phyloP scores from a whole-genome alignment of 1,140 invertebrate species.

The Drosophila malerkotliana region DNA sequence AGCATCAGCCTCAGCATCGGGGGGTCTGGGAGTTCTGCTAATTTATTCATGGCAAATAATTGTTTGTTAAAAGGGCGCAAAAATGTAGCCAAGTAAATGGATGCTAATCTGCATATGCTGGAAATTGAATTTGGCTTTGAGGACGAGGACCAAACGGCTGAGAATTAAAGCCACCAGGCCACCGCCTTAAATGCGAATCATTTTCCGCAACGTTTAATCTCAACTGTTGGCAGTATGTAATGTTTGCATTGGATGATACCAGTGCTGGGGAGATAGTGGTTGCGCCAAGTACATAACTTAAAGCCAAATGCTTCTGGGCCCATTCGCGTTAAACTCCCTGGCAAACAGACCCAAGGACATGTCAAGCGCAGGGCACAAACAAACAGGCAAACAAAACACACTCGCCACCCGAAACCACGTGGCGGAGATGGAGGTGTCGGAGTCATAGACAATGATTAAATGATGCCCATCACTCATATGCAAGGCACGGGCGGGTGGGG shows the following conservation, averaged over 20 bases:
- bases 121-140: conserved; percentile 37
- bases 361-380: conserved; percentile 72
- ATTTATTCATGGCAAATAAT: conserved; percentile 81
- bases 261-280: conserved; percentile 46
- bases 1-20: conserved; percentile 42
- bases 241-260: conserved; percentile 42
- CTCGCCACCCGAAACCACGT: neutral
- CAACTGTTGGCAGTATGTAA: conserved; percentile 31
- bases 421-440: conserved; percentile 60
- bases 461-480: conserved; percentile 81
- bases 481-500: conserved; percentile 33
- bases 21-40: conserved; percentile 50
- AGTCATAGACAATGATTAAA: conserved; percentile 81
- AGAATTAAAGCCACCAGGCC: neutral
- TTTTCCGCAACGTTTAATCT: conserved; percentile 39
- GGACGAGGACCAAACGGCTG: neutral
- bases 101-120: conserved; percentile 50
- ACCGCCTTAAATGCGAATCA: conserved; percentile 9
- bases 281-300: conserved; percentile 73
- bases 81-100: conserved; percentile 44
- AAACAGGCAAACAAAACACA: conserved; percentile 59
- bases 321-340: conserved; percentile 64
- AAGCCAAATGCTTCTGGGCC: conserved; percentile 45
- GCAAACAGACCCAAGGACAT: conserved; percentile 80
- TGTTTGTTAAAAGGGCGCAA: conserved; percentile 64